A percentile compares a stretch with the other conserved stretches of the same genome.
Evolutionary conservation across 2,888 invertebrate genomes (phyloP).

Genomic region (Amiota communis): DNA sequence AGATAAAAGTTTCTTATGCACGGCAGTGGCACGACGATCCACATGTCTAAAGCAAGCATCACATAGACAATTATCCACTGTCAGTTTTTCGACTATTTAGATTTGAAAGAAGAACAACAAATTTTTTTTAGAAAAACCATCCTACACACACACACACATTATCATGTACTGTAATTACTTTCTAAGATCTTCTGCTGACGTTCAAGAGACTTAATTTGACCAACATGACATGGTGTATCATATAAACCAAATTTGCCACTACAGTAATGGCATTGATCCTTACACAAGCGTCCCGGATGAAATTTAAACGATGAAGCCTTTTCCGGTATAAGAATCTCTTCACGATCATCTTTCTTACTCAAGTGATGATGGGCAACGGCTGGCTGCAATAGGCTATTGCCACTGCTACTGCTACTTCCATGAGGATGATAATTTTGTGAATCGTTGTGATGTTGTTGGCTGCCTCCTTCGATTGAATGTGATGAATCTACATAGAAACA

Average conservation of each 20-base stretch:
- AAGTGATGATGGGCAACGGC: background rate
- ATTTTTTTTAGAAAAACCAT: no score
- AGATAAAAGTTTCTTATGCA: constrained; percentile 77
- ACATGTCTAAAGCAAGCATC: constrained; percentile 91
- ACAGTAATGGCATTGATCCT: constrained; percentile 90
- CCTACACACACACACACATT: no score
- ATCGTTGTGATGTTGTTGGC: constrained; percentile 49
- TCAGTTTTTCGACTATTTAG: constrained; percentile 83
- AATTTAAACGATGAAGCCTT: constrained; percentile 91
- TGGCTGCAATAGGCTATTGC: background rate
- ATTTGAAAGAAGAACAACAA: background rate
- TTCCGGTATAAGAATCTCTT: constrained; percentile 85
- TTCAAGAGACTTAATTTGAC: constrained; percentile 87
- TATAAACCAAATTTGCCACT: constrained; percentile 89
- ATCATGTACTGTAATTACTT: constrained; percentile 75
- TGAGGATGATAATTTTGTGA: constrained; percentile 33
- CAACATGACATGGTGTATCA: constrained; percentile 90
- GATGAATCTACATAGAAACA: constrained; percentile 61
- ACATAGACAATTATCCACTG: constrained; percentile 88
- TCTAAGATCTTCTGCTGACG: constrained; percentile 86
- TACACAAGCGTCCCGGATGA: constrained; percentile 86
- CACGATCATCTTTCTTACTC: constrained; percentile 71
- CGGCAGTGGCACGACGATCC: constrained; percentile 85
- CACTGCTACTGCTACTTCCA: background rate
- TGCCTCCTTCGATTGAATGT: constrained; percentile 62